These are phyloP conservation scores for Rhizomys pruinosus DNA, from an alignment of 2,113 vertebrate genomes.

Conservation along the genomic window DNA sequence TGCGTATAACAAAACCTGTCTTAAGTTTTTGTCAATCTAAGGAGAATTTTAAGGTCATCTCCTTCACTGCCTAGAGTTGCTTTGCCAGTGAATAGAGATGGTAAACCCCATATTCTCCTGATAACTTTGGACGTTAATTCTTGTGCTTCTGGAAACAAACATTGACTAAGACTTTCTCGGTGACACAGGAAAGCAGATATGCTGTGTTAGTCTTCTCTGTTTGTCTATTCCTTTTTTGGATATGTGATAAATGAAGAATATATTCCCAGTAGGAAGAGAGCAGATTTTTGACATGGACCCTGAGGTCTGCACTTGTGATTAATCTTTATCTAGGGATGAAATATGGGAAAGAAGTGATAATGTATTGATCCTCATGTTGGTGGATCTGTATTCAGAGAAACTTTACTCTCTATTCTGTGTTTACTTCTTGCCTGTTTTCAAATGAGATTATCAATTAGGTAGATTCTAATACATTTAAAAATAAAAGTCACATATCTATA, in stretches of 20 bases:
- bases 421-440: slow-evolving; percentile 15
- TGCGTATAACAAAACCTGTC: neutral
- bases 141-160: neutral
- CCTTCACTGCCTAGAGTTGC: neutral
- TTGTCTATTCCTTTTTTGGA: neutral
- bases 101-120: neutral
- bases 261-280: neutral
- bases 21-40: neutral
- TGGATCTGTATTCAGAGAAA: neutral
- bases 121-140: neutral
- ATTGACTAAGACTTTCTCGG: neutral
- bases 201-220: neutral
- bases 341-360: neutral
- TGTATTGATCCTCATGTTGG: neutral
- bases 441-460: too few relatives aligned
- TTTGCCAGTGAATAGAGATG: neutral
- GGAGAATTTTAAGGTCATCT: neutral
- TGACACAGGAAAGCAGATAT: neutral
- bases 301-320: neutral
- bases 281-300: neutral
- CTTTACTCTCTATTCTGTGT: neutral
- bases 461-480: too few relatives aligned
- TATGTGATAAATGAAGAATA: neutral
- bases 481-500: too few relatives aligned
- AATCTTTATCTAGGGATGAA: neutral